These are phyloP conservation scores for Ammospiza caudacuta DNA, from an alignment of 2,113 vertebrate species.

Conservation along the genomic window DNA sequence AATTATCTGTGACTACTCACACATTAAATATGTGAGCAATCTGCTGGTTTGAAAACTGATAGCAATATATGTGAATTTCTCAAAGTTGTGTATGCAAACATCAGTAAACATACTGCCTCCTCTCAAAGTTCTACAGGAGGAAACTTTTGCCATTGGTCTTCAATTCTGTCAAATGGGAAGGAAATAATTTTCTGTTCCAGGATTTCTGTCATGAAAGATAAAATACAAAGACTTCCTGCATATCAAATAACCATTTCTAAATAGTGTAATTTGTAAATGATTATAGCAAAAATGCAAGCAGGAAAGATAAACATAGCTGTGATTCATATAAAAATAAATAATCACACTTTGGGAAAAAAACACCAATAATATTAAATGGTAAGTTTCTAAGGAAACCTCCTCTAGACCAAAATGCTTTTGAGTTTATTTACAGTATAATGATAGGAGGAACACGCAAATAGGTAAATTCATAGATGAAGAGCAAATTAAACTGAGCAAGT, in stretches of 20 bases:
- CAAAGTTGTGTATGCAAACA: background rate
- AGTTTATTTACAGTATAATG: background rate
- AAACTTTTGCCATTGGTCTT: background rate
- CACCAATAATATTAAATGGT: background rate
- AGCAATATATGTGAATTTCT: background rate
- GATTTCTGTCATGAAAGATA: background rate
- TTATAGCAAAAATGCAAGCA: background rate
- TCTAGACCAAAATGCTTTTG: background rate
- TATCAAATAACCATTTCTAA: background rate
- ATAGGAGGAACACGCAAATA: rapidly evolving
- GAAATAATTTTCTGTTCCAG: background rate
- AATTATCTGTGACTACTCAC: background rate
- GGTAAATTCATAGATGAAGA: background rate
- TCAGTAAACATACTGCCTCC: background rate
- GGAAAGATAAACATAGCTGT: background rate
- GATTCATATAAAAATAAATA: background rate
- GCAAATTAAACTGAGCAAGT: background rate
- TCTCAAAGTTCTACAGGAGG: background rate
- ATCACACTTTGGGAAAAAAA: rapidly evolving
- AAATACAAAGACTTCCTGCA: background rate
- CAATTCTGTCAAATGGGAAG: background rate
- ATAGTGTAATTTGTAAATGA: background rate
- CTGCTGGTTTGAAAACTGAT: background rate
- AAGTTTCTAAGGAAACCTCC: background rate
- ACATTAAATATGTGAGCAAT: background rate